phyloP scores from a whole-genome alignment of 2,797 vertebrate species.

The Poeciliopsis gracilis region DNA sequence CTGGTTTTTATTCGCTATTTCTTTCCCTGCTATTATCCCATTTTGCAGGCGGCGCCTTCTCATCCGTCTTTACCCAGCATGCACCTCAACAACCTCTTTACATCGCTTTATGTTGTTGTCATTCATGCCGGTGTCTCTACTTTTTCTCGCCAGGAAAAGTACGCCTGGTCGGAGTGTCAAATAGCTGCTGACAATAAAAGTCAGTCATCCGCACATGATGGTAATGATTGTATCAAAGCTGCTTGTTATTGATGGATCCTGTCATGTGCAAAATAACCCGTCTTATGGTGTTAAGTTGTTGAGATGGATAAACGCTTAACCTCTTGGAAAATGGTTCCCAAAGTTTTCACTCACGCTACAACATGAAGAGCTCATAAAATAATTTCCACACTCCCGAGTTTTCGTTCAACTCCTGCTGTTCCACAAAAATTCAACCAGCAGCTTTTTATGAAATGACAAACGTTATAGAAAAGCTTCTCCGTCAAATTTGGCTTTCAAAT shows the following conservation, averaged over 20 bases:
- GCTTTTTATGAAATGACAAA: not conserved
- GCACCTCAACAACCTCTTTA: constrained; percentile 45
- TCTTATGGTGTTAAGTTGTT: constrained; percentile 16
- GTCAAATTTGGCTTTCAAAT: not conserved
- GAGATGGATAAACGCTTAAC: not conserved
- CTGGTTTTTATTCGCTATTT: constrained; percentile 8
- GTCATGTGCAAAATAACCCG: constrained; percentile 18
- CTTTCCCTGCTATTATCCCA: constrained; percentile 30
- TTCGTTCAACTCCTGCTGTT: not conserved
- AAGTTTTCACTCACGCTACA: not conserved
- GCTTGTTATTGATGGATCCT: constrained; percentile 21
- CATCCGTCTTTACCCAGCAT: constrained; percentile 13
- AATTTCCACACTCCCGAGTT: not conserved
- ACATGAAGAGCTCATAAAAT: constrained; percentile 1
- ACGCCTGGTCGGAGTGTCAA: constrained; percentile 9
- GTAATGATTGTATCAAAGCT: constrained; percentile 18
- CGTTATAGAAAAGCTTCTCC: not conserved
- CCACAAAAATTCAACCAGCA: not conserved
- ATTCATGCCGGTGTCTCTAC: constrained; percentile 32
- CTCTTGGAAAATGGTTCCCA: not conserved
- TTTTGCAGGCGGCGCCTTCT: not conserved
- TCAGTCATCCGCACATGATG: constrained; percentile 29
- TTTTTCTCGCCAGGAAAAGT: constrained; percentile 8
- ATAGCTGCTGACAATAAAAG: constrained; percentile 30
- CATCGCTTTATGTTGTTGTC: constrained; percentile 38